These are phyloP conservation scores for Microchirus variegatus DNA, from an alignment of 2,797 vertebrate species.

Conservation along the genomic window DNA sequence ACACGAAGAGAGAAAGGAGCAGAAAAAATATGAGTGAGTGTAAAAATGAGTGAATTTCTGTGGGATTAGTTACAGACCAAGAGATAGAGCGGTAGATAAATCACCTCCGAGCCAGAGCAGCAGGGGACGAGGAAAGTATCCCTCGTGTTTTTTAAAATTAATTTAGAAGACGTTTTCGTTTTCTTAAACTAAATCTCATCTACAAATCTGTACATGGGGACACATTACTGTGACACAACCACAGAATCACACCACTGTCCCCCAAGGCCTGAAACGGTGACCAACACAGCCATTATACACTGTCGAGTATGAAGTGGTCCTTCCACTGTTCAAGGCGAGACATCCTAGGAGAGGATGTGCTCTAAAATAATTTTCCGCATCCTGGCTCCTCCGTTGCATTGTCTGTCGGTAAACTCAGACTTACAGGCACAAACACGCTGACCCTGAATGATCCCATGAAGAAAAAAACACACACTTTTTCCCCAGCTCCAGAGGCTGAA, in stretches of 20 bases:
- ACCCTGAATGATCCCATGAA: neutral
- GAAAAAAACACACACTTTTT: neutral
- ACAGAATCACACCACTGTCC: constrained; percentile 16
- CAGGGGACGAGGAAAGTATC: constrained; percentile 2
- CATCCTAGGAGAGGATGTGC: neutral
- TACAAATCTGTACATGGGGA: constrained; percentile 5
- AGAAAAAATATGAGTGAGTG: constrained; percentile 33
- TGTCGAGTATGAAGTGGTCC: constrained; percentile 9
- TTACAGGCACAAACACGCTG: neutral
- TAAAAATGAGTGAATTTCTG: constrained; percentile 14
- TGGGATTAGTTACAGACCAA: constrained; percentile 42
- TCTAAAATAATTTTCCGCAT: neutral
- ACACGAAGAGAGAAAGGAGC: constrained; percentile 3
- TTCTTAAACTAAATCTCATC: neutral
- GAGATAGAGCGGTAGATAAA: constrained; percentile 41
- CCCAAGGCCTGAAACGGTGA: constrained; percentile 8
- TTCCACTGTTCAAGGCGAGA: neutral
- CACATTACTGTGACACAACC: constrained; percentile 9
- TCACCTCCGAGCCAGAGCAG: constrained; percentile 31
- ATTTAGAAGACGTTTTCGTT: constrained; percentile 16
- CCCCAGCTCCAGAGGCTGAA: neutral
- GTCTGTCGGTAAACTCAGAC: neutral
- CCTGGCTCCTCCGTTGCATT: neutral
- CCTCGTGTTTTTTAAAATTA: too few species aligned
- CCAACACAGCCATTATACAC: constrained; percentile 22